Base-by-base conservation (phyloP, 2,888 invertebrate species). In the Ormyrus labotus region DNA sequence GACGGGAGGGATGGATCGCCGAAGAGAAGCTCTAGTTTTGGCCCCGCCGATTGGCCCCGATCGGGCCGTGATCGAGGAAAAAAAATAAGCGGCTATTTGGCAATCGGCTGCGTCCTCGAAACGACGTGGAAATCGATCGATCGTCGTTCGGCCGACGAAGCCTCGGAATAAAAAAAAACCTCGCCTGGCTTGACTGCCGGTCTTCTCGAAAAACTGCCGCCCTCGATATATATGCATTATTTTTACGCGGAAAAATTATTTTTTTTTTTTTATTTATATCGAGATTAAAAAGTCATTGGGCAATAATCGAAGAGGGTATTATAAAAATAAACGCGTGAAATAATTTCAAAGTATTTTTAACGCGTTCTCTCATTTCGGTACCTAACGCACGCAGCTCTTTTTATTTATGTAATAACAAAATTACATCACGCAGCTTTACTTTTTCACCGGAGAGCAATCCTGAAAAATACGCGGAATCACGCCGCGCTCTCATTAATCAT, bases 41-140 rank as follows among this genome's bases (percentile, higher is more conserved):
- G 80, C 80, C 71, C 65, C 61, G n/a, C 67, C 73, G 75, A 81
- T 82, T 81, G 82, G 74, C 82, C 82, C 78, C 82, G 81, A 82
- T 82, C 57, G 75, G 70, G 34, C 50, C 60, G 71, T 81, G 81
- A 80, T 80, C 80, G 75, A 73, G 76, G 80, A 77, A 82, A 80
- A 82, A 78, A 80, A 81, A 81, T 81, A 82, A 82, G 78, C 79
- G 60, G 68, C 84, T 80, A 72, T 84, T 83, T 84, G 82, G 82
- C 80, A 82, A 81, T 81, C 82, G 71, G 72, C 9, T 7, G 53
- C 76, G 68, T 47, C 68, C 77, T 77, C 61, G 68, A 72, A 61
- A 19, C 60, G 51, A 55, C 60, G 79, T 63, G 79, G 55, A 78
- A 78, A 69, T 69, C 79, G 73, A 83, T 84, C 80, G 80, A 76